Conservation (phyloP, 1,140 invertebrate genomes). For the Leptonema lineaticorne region DNA sequence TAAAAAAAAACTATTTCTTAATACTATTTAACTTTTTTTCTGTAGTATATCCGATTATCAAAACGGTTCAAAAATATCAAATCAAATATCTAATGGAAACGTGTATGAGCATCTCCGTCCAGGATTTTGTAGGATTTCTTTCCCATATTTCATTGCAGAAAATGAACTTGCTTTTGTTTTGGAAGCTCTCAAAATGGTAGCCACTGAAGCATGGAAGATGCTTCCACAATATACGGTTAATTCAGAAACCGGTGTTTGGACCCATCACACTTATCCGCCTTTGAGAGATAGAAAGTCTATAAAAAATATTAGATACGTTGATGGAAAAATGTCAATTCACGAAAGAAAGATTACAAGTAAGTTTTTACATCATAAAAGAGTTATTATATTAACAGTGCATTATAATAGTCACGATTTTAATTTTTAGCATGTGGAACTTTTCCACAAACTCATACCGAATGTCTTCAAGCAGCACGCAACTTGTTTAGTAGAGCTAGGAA, state of each 20-base stretch:
- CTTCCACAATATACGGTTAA: slow-evolving; percentile 85
- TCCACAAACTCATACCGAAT: slow-evolving; percentile 72
- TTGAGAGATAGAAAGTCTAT: slow-evolving; percentile 83
- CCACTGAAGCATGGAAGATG: slow-evolving; percentile 86
- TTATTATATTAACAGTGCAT: neutral
- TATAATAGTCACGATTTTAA: neutral
- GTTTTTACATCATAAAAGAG: neutral
- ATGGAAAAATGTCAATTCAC: slow-evolving; percentile 73
- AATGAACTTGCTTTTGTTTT: slow-evolving; percentile 78
- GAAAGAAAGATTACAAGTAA: slow-evolving; percentile 65
- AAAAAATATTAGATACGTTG: slow-evolving; percentile 72
- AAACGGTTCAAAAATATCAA: neutral
- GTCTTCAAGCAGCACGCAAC: slow-evolving; percentile 74
- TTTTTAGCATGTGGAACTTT: slow-evolving; percentile 63
- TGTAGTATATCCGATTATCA: slow-evolving; percentile 1
- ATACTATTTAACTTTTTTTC: too few species aligned
- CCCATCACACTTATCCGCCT: slow-evolving; percentile 76
- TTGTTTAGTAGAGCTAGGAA: slow-evolving; percentile 77
- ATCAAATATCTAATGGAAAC: neutral
- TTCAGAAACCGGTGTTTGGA: slow-evolving; percentile 86
- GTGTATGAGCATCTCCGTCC: slow-evolving; percentile 73
- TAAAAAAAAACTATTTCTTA: neutral
- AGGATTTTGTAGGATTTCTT: slow-evolving; percentile 81
- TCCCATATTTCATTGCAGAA: slow-evolving; percentile 84
- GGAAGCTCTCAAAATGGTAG: slow-evolving; percentile 84